Base-by-base conservation (phyloP, 1,140 invertebrate species). In the Leptopilina boulardi region DNA sequence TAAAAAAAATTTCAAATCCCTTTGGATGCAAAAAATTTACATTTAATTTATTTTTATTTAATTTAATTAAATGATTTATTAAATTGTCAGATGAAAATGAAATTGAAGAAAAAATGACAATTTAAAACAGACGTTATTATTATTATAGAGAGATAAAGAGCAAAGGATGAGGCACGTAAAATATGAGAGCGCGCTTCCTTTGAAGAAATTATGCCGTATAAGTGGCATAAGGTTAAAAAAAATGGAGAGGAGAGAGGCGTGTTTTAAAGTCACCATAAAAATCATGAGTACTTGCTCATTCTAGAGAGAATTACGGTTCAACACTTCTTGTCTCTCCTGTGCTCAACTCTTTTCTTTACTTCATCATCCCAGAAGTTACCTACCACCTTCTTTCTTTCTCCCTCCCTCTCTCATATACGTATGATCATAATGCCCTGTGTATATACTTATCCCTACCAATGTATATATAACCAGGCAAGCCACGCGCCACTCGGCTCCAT, bases 401-500 rank as follows among this genome's bases (percentile, higher is more conserved):
- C 75, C 75, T 78, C 78, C 41, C 82, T 80, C 56, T 84, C 72
- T 84, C 82, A 84, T 82, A 79, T 80, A 59, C 80, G 78, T 84
- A 47, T 1, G 10, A 47, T 51, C 75, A 76, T 82, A n/a, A 82
- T 75, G 84, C 78, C 82, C 82, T 56, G 56, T 82, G 51, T 54
- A 21, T 54, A 30, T 66, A 87, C 77, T 88, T 88, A 87, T 86
- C 87, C 86, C 86, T 81, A 81, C 86, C 77, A 54, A 11, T 6
- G n/a, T 0, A 51, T 34, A 70, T 23, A 21, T 11, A 54, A 54
- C 51, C 51, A 21, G 71, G 11, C 54, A 71, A 80, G 87, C 87
- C 87, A 88, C 87, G 85, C 85, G 86, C 86, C 87, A 88, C 80
- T 78, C 82, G 80, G 77, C 84, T 79, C 80, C 78, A 86, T 87